A percentile compares a stretch with the other conserved stretches of the same genome.
phyloP scores from a whole-genome alignment of 2,797 vertebrate genomes.

The Limosa lapponica region DNA sequence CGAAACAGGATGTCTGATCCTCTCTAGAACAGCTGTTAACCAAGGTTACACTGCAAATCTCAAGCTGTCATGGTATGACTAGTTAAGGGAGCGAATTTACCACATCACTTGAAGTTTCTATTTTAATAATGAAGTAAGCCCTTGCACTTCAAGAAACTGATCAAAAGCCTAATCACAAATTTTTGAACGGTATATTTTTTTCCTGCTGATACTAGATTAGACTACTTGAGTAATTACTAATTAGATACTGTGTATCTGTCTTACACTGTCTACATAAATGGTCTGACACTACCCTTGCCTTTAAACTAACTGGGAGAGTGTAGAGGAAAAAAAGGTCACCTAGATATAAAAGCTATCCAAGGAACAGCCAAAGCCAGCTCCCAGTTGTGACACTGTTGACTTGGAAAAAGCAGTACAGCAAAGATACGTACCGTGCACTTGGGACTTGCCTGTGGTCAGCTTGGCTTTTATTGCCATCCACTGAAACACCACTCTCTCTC shows the following conservation, averaged over 20 bases:
- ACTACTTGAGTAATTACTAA: background rate
- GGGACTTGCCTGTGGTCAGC: background rate
- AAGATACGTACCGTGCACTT: accelerated
- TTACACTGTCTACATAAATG: background rate
- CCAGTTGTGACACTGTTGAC: background rate
- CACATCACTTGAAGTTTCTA: background rate
- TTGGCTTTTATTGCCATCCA: background rate
- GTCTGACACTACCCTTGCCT: background rate
- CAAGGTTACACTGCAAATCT: background rate
- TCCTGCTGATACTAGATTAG: background rate
- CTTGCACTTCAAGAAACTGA: background rate
- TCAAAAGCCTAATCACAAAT: background rate
- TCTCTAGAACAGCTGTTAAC: background rate
- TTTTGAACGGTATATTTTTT: background rate
- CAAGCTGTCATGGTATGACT: background rate
- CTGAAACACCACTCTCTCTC: background rate
- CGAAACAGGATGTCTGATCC: background rate
- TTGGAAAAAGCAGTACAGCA: background rate
- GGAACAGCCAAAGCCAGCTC: background rate
- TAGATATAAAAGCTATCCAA: background rate
- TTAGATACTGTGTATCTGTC: background rate
- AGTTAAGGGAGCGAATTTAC: background rate
- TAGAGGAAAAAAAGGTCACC: background rate
- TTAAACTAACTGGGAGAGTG: background rate
- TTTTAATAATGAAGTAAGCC: background rate